phyloP scores from a whole-genome alignment of 2,797 vertebrate species.

The Pterois miles region DNA sequence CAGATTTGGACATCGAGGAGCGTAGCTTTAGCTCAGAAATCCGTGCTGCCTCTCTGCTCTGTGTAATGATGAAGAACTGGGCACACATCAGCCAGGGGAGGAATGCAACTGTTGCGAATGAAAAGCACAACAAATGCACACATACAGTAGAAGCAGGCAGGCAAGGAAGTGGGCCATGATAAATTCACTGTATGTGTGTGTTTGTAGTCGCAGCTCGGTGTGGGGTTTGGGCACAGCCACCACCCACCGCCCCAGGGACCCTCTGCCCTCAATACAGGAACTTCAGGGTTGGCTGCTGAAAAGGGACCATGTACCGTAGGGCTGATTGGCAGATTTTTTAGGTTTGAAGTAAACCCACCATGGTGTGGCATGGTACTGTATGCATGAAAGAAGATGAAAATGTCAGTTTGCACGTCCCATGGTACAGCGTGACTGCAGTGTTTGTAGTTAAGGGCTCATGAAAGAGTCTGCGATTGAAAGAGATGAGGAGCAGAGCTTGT shows the following conservation, averaged over 20 bases:
- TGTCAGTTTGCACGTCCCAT: not conserved
- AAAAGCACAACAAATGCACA: slow-evolving; percentile 57
- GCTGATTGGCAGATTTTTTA: slow-evolving; percentile 38
- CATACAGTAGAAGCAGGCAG: slow-evolving; percentile 12
- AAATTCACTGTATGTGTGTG: slow-evolving; percentile 22
- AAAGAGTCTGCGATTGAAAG: slow-evolving; percentile 23
- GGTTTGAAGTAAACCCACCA: slow-evolving; percentile 12
- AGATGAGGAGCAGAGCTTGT: slow-evolving; percentile 22
- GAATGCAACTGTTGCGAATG: slow-evolving; percentile 53
- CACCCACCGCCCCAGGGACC: slow-evolving; percentile 44
- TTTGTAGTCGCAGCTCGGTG: slow-evolving; percentile 38
- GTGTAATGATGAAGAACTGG: slow-evolving; percentile 74
- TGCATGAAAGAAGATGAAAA: slow-evolving; percentile 13
- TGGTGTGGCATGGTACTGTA: not conserved
- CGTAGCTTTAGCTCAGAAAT: slow-evolving; percentile 69
- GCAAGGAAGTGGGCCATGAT: slow-evolving; percentile 54
- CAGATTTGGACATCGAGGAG: slow-evolving; percentile 72
- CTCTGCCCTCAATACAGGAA: slow-evolving; percentile 53
- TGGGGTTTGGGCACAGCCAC: slow-evolving; percentile 44
- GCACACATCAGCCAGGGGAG: slow-evolving; percentile 52
- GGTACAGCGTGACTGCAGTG: slow-evolving; percentile 1
- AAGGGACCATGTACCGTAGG: slow-evolving; percentile 9
- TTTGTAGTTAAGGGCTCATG: slow-evolving; percentile 23
- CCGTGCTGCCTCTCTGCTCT: slow-evolving; percentile 52
- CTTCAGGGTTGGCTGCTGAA: slow-evolving; percentile 30